These are phyloP conservation scores for Dryobota labecula DNA, from an alignment of 2,888 invertebrate species.

Conservation along the genomic window DNA sequence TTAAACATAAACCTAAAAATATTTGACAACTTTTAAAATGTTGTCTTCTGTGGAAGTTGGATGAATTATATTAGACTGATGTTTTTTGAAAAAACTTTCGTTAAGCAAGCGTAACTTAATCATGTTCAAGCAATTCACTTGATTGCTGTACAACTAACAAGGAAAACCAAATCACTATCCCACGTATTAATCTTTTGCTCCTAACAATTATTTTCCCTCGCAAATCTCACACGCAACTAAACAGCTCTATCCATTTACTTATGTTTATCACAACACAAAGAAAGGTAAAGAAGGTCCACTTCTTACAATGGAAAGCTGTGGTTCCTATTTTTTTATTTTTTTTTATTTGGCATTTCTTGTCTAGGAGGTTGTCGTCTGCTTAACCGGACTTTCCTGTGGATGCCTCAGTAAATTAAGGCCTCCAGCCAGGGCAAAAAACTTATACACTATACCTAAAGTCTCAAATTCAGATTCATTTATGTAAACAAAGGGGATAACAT, in stretches of 20 bases:
- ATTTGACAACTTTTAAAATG: background rate
- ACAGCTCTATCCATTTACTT: conserved; percentile 62
- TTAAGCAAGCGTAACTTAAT: conserved; percentile 6
- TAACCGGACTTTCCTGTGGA: too few relatives aligned
- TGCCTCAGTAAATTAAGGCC: too few relatives aligned
- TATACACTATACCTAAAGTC: too few relatives aligned
- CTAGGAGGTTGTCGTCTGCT: too few relatives aligned
- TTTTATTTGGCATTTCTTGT: too few relatives aligned
- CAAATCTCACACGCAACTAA: conserved; percentile 65
- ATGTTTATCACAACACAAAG: conserved; percentile 5
- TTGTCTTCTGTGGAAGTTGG: background rate
- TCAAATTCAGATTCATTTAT: too few relatives aligned
- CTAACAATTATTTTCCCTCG: conserved; percentile 61
- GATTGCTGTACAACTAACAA: conserved; percentile 32
- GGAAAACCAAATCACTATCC: conserved; percentile 48
- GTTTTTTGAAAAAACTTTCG: background rate
- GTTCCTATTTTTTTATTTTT: too few relatives aligned
- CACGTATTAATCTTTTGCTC: conserved; percentile 56
- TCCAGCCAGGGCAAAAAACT: too few relatives aligned
- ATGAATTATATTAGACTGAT: too few relatives aligned
- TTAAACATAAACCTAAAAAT: too few relatives aligned
- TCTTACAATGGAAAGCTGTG: background rate
- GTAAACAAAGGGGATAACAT: too few relatives aligned
- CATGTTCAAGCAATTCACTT: conserved; percentile 19
- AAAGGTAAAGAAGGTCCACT: conserved; percentile 3